Evolutionary conservation across 2,888 invertebrate species (phyloP).

Genomic region (Scaptomyza tumidula): DNA sequence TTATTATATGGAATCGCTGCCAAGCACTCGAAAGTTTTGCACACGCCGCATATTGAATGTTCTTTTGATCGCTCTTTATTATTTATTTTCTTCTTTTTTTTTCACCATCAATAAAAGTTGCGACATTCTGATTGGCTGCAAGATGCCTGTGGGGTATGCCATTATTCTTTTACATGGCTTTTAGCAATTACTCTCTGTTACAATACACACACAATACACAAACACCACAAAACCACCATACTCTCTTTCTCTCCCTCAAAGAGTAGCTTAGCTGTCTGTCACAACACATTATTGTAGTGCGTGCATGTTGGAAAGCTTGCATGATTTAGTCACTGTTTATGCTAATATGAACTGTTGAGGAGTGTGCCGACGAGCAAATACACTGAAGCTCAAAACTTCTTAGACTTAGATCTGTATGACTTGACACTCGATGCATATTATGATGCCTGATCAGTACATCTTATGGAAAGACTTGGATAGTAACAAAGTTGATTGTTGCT

Average conservation of each 20-base stretch:
- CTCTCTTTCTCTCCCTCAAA: too few species aligned
- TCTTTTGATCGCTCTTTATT: slow-evolving; percentile 10
- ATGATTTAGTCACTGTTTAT: slow-evolving; percentile 31
- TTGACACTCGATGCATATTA: not conserved
- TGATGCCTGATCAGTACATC: too few species aligned
- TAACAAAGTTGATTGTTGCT: slow-evolving; percentile 90
- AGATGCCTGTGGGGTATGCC: slow-evolving; percentile 12
- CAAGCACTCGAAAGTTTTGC: slow-evolving; percentile 51
- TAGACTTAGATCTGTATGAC: not conserved
- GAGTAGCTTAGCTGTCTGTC: slow-evolving; percentile 2
- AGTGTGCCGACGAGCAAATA: not conserved
- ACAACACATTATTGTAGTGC: slow-evolving; percentile 3
- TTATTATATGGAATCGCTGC: slow-evolving; percentile 62
- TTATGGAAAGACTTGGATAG: slow-evolving; percentile 83
- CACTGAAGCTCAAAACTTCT: not conserved
- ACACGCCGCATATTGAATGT: slow-evolving; percentile 55
- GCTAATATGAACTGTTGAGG: slow-evolving; percentile 23
- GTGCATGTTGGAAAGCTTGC: slow-evolving; percentile 29
- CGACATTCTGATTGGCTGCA: slow-evolving; percentile 18
- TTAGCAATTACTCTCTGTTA: slow-evolving; percentile 8
- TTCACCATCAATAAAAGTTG: not conserved
- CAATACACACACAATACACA: not conserved
- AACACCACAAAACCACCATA: not conserved
- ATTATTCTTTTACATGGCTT: slow-evolving; percentile 35
- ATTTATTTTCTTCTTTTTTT: not conserved